Evolutionary conservation across 2,797 vertebrate genomes (phyloP).

Genomic region (Harpagifer antarcticus): DNA sequence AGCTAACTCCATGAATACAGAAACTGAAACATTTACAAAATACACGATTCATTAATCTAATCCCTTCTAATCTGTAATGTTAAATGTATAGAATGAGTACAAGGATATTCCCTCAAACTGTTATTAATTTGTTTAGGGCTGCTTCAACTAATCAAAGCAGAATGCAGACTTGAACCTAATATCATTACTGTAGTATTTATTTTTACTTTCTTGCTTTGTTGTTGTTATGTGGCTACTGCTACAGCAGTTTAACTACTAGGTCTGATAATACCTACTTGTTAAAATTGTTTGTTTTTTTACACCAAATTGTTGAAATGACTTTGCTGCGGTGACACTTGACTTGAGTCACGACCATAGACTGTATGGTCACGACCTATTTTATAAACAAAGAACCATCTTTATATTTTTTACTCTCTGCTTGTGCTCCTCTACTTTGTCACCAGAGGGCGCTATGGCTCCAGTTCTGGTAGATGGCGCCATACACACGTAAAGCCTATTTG

Average conservation of each 20-base stretch:
- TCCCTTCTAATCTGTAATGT: background rate
- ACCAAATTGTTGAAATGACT: too few relatives aligned
- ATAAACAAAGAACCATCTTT: background rate
- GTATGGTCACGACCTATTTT: too few relatives aligned
- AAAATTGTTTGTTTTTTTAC: background rate
- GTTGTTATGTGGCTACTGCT: background rate
- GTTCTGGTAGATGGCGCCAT: background rate
- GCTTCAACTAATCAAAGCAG: background rate
- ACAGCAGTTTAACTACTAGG: background rate
- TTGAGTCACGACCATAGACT: too few relatives aligned
- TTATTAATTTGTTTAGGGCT: background rate
- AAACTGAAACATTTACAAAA: background rate
- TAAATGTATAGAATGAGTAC: background rate
- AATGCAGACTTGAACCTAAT: background rate
- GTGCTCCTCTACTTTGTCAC: too few relatives aligned
- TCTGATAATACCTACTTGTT: background rate
- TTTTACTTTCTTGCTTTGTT: background rate
- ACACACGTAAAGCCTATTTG: background rate
- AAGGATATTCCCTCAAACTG: background rate
- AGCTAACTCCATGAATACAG: background rate
- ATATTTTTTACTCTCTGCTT: background rate
- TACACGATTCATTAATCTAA: background rate
- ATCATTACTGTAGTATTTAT: background rate
- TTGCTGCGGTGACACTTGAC: background rate
- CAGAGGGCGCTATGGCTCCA: constrained; percentile 13